Conservation (phyloP, 2,888 invertebrate species). For the Ametastegia equiseti region DNA sequence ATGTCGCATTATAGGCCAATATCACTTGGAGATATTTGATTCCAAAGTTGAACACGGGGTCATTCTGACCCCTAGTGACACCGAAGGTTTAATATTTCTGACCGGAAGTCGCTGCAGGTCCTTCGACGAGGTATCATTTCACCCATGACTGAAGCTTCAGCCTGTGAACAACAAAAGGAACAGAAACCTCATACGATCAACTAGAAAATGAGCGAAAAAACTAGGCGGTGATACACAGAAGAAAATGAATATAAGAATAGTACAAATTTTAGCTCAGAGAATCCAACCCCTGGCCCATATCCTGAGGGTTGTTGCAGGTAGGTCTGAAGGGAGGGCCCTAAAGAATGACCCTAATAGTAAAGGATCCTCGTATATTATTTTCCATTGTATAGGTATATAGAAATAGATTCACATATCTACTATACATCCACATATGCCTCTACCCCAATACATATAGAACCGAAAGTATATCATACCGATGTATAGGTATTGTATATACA, state of each 20-base stretch:
- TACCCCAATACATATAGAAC: constrained; percentile 11
- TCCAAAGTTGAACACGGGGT: too few relatives aligned
- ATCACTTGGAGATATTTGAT: too few relatives aligned
- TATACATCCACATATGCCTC: too few relatives aligned
- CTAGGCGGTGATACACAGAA: background rate
- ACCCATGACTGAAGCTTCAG: too few relatives aligned
- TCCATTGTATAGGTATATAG: constrained; percentile 55
- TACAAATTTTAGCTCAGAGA: background rate
- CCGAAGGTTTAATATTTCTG: too few relatives aligned
- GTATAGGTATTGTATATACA: constrained; percentile 6
- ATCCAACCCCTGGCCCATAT: background rate
- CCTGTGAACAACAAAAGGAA: too few relatives aligned
- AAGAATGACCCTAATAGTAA: constrained; percentile 56
- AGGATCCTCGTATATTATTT: constrained; percentile 62
- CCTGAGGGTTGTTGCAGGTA: constrained; percentile 38
- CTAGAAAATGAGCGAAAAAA: too few relatives aligned
- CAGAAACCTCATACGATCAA: too few relatives aligned
- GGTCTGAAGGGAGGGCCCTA: constrained; percentile 54
- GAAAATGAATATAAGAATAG: background rate
- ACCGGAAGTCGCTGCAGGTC: too few relatives aligned
- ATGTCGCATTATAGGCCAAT: too few relatives aligned
- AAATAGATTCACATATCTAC: constrained; percentile 7
- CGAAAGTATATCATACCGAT: background rate
- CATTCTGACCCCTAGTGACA: too few relatives aligned
- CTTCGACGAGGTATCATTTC: too few relatives aligned